Percentiles rank a stretch among this genome's conserved stretches.
phyloP scores from a whole-genome alignment of 2,888 invertebrate genomes.

The Ryuthela nishihirai region DNA sequence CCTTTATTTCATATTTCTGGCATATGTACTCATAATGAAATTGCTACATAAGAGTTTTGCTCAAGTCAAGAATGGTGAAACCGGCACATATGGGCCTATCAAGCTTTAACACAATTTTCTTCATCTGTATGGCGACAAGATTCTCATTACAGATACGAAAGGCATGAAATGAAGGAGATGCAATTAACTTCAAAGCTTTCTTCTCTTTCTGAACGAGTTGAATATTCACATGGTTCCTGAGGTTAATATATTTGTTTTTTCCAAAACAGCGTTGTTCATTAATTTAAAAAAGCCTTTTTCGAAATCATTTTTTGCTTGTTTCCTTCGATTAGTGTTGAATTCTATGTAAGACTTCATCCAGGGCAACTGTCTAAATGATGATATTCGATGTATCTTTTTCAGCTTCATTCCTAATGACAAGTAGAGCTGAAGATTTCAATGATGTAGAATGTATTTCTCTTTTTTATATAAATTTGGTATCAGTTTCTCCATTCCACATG shows the following conservation, averaged over 20 bases:
- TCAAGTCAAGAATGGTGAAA: constrained; percentile 49
- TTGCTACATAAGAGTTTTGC: constrained; percentile 50
- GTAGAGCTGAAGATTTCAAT: constrained; percentile 41
- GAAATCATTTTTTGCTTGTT: constrained; percentile 46
- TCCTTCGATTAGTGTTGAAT: constrained; percentile 44
- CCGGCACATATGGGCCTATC: constrained; percentile 51
- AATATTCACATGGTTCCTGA: constrained; percentile 49
- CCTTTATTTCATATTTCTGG: constrained; percentile 43
- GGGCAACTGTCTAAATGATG: constrained; percentile 41
- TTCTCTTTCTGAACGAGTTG: constrained; percentile 32
- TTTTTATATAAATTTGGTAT: constrained; percentile 42
- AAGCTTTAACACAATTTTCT: constrained; percentile 43
- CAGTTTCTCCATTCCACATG: no score
- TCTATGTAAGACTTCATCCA: constrained; percentile 49
- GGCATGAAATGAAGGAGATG: constrained; percentile 31
- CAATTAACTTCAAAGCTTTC: constrained; percentile 11
- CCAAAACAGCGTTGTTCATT: constrained; percentile 49
- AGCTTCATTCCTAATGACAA: constrained; percentile 42
- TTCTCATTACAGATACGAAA: constrained; percentile 47
- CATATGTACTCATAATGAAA: constrained; percentile 49
- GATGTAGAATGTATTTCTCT: constrained; percentile 42
- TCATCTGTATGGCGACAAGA: constrained; percentile 46
- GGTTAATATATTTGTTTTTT: constrained; percentile 53
- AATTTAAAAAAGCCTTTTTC: constrained; percentile 50
- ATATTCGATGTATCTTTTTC: constrained; percentile 42